Percentiles rank a stretch among this genome's conserved stretches.
phyloP scores from a whole-genome alignment of 2,888 invertebrate species.

The Cerastis rubricosa region DNA sequence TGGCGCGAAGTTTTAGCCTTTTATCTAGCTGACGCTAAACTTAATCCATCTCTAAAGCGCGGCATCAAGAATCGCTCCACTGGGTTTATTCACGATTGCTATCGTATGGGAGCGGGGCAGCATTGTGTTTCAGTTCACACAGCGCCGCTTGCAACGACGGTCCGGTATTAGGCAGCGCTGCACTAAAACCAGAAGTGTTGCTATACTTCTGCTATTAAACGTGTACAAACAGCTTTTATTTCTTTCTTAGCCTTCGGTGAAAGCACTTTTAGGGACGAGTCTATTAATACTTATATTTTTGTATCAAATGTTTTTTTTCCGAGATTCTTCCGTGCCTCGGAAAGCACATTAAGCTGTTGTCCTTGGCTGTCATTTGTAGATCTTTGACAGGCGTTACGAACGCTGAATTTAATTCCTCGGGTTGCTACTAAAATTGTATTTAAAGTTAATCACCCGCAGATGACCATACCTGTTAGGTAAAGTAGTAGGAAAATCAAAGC shows the following conservation, averaged over 20 bases:
- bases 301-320: neutral
- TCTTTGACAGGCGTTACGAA: neutral
- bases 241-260: neutral
- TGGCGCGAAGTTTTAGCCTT: conserved; percentile 41
- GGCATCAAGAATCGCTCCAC: conserved; percentile 76
- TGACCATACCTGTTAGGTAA: neutral
- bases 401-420: neutral
- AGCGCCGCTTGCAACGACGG: conserved; percentile 59
- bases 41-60: conserved; percentile 79
- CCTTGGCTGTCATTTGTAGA: neutral
- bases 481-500: neutral
- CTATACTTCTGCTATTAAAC: conserved; percentile 7
- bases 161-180: conserved; percentile 4
- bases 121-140: conserved; percentile 77
- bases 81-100: conserved; percentile 79
- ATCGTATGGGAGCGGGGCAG: conserved; percentile 76
- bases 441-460: neutral
- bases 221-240: neutral
- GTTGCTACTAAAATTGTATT: neutral
- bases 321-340: neutral
- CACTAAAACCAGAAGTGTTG: conserved; percentile 39
- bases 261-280: neutral
- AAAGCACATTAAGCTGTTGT: neutral
- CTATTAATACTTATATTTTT: neutral
- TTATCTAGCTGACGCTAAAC: conserved; percentile 61